Evolutionary conservation across 2,113 vertebrate genomes (phyloP).

Genomic region (Electrona antarctica): DNA sequence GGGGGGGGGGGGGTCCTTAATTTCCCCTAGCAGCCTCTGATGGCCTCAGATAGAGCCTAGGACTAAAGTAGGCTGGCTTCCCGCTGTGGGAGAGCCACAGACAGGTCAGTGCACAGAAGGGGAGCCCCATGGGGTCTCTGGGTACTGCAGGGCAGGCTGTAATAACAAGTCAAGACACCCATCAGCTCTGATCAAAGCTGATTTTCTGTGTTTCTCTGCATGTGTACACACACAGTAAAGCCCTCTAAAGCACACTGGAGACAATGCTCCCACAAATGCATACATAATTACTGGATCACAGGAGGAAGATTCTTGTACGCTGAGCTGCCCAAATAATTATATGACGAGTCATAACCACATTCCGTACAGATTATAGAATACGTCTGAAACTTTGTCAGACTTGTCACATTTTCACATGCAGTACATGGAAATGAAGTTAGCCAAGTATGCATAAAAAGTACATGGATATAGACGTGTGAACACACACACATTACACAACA

Average conservation of each 20-base stretch:
- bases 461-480: too few relatives aligned
- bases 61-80: conserved; percentile 32
- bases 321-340: neutral
- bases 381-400: too few relatives aligned
- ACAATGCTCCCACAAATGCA: conserved; percentile 13
- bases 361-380: too few relatives aligned
- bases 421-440: too few relatives aligned
- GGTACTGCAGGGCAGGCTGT: conserved; percentile 13
- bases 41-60: conserved; percentile 19
- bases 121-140: conserved; percentile 1
- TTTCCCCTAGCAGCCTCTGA: conserved; percentile 33
- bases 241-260: conserved; percentile 11
- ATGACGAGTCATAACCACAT: neutral
- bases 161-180: neutral
- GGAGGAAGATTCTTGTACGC: conserved; percentile 6
- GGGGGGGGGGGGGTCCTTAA: conserved; percentile 28
- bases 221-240: conserved; percentile 20
- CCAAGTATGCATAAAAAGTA: too few relatives aligned
- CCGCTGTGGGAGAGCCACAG: conserved; percentile 24
- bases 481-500: too few relatives aligned
- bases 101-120: neutral
- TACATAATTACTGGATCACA: neutral
- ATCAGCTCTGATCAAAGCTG: too few relatives aligned
- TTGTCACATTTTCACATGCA: too few relatives aligned
- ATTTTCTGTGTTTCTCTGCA: neutral